phyloP scores from a whole-genome alignment of 2,113 vertebrate species.

The Rhinoderma darwinii region DNA sequence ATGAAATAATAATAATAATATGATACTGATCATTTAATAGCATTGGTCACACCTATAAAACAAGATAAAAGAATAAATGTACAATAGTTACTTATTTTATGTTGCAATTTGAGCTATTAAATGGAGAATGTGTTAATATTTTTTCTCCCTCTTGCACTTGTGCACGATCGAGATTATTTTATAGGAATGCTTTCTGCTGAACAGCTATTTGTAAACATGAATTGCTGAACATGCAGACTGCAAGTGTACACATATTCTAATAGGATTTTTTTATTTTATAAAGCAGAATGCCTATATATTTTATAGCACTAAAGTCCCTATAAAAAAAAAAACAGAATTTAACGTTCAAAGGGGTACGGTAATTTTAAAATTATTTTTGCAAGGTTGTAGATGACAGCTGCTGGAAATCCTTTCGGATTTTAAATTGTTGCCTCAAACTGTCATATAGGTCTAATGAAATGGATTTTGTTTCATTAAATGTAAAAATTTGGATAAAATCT shows the following conservation, averaged over 20 bases:
- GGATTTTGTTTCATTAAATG: conserved; percentile 63
- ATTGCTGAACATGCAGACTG: neutral
- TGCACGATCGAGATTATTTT: neutral
- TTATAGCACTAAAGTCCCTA: too few relatives aligned
- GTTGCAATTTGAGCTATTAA: neutral
- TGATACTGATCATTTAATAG: too few relatives aligned
- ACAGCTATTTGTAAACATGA: neutral
- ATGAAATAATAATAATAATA: too few relatives aligned
- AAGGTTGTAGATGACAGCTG: conserved; percentile 49
- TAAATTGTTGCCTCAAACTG: conserved; percentile 65
- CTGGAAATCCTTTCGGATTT: conserved; percentile 58
- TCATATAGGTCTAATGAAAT: conserved; percentile 54
- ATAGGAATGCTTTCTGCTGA: neutral
- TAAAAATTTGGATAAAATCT: conserved; percentile 61
- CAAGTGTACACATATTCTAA: neutral
- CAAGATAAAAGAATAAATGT: too few relatives aligned
- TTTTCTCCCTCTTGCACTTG: neutral
- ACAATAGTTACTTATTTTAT: neutral
- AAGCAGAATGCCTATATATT: neutral
- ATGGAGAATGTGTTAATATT: neutral
- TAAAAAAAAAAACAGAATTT: conserved; percentile 23
- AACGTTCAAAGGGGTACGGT: neutral
- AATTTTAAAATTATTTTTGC: conserved; percentile 40
- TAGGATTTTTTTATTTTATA: conserved; percentile 3
- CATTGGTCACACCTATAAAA: too few relatives aligned